phyloP scores from a whole-genome alignment of 2,888 invertebrate species.

The Geotrupes spiniger region DNA sequence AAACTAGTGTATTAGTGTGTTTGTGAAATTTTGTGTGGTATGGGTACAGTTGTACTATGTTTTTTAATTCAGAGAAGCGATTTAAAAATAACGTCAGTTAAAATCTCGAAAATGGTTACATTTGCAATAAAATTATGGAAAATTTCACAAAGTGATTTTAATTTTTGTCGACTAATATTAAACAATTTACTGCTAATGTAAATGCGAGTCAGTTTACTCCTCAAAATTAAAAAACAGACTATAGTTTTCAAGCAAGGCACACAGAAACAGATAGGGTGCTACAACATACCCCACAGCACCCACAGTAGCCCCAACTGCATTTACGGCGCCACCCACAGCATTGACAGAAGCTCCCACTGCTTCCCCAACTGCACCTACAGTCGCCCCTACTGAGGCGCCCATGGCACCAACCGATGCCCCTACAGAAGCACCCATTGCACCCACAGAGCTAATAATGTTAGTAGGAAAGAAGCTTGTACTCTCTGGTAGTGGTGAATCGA shows the following conservation, averaged over 20 bases:
- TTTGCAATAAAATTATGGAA: too few relatives aligned
- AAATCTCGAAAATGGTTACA: too few relatives aligned
- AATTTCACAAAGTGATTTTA: too few relatives aligned
- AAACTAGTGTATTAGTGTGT: too few relatives aligned
- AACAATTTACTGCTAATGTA: too few relatives aligned
- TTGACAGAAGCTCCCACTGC: slow-evolving; percentile 39
- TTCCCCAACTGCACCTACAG: slow-evolving; percentile 40
- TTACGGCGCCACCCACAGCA: slow-evolving; percentile 45
- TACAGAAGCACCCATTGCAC: slow-evolving; percentile 44
- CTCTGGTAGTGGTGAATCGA: slow-evolving; percentile 58
- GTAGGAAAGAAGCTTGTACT: slow-evolving; percentile 50
- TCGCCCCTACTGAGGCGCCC: slow-evolving; percentile 40
- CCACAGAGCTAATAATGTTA: slow-evolving; percentile 48
- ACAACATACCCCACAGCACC: slow-evolving; percentile 45
- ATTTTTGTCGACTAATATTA: too few relatives aligned
- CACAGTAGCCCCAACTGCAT: slow-evolving; percentile 39
- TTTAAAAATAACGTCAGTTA: too few relatives aligned
- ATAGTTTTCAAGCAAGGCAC: slow-evolving; percentile 1
- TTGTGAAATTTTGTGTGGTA: too few relatives aligned
- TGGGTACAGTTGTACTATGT: too few relatives aligned
- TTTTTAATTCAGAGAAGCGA: too few relatives aligned
- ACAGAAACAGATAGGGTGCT: slow-evolving; percentile 10
- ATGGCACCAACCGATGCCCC: slow-evolving; percentile 41
- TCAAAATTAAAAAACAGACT: slow-evolving; percentile 6
- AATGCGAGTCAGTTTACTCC: background rate